Conservation (phyloP, 2,888 invertebrate species). For the Netelia inedita region DNA sequence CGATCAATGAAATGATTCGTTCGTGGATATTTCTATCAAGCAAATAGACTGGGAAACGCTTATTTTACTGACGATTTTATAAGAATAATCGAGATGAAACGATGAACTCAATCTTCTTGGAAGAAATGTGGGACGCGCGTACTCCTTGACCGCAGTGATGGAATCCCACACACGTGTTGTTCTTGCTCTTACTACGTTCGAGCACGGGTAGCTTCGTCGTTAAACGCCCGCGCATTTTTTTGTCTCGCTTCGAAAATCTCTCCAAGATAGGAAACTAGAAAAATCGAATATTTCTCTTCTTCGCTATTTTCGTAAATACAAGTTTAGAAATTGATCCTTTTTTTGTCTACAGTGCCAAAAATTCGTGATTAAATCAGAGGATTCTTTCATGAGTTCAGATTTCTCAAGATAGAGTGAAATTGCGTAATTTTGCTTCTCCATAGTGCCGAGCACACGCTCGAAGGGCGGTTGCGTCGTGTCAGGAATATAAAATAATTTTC, state of each 20-base stretch:
- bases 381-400: conserved; percentile 47
- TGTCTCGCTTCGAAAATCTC: neutral
- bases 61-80: neutral
- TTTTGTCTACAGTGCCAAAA: neutral
- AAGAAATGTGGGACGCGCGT: conserved; percentile 59
- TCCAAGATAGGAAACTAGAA: neutral
- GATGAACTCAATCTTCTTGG: conserved; percentile 3
- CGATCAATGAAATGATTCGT: too few species aligned
- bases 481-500: conserved; percentile 69
- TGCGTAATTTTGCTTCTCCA: conserved; percentile 50
- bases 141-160: conserved; percentile 53
- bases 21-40: too few species aligned
- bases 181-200: conserved; percentile 29
- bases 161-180: conserved; percentile 51
- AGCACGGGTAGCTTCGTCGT: conserved; percentile 40
- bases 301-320: too few species aligned
- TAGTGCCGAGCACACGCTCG: conserved; percentile 37
- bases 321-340: neutral
- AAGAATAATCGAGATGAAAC: neutral
- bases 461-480: conserved; percentile 59
- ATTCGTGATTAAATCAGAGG: neutral
- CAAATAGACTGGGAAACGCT: too few species aligned
- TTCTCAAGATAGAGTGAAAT: conserved; percentile 30
- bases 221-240: conserved; percentile 44
- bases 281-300: neutral